Evolutionary conservation across 30 jellyfish, hydroid and myxozoan genomes (phyloP).

Genomic region (Aurelia coerulea): DNA sequence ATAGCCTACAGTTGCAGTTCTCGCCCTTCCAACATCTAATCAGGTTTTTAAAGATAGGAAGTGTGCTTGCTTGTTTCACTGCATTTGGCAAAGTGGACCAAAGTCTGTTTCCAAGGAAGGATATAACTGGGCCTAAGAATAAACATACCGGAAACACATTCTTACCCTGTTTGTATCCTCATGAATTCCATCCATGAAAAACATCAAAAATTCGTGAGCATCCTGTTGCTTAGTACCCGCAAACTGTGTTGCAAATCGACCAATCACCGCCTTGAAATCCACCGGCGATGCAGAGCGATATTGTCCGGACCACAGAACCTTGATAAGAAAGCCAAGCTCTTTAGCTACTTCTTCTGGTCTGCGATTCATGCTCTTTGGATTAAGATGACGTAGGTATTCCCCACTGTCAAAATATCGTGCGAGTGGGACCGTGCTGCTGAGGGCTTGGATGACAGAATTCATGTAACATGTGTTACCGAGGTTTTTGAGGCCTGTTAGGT

Average conservation of each 20-base stretch:
- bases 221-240: constrained; percentile 85
- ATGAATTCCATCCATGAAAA: constrained; percentile 91
- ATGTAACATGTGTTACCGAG: constrained; percentile 97
- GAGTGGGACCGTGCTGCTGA: constrained; percentile 78
- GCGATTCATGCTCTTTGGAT: constrained; percentile 67
- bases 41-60: no score
- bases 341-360: constrained; percentile 88
- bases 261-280: constrained; percentile 87
- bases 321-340: constrained; percentile 87
- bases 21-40: no score
- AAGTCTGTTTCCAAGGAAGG: no score
- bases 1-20: no score
- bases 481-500: constrained; percentile 91
- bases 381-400: constrained; percentile 55
- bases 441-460: constrained; percentile 91
- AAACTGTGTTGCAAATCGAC: constrained; percentile 81
- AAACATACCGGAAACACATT: no score
- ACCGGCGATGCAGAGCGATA: constrained; percentile 95
- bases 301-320: constrained; percentile 93
- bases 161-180: constrained; percentile 88
- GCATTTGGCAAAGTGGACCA: no score
- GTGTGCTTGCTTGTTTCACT: no score
- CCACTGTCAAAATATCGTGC: constrained; percentile 74
- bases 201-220: constrained; percentile 91
- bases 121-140: no score